Base-by-base conservation (phyloP, 2,113 vertebrate species). In the Toxostoma redivivum region DNA sequence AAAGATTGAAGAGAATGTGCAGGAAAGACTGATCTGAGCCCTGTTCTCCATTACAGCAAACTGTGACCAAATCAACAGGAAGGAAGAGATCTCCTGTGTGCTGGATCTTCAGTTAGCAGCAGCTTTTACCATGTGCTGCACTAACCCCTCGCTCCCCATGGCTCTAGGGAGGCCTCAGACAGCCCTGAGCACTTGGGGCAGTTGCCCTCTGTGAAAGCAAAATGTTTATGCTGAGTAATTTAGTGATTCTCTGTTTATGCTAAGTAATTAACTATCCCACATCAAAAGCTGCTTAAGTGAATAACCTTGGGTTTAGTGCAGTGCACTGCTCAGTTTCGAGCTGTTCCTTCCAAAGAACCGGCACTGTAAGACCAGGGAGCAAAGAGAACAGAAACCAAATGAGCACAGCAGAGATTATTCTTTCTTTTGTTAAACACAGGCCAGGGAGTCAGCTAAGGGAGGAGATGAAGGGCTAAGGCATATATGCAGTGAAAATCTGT, bases 51-150 rank as follows among this genome's bases (percentile, higher is more conserved):
- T 61, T 51, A 27, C 38, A 10, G 7, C 51, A 80, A 44, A 22
- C 53, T 33, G 24, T 4, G 48, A 51, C 44, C 33, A 51, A 45
- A 19, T 16, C n/a, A 25, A 12, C 2, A 24, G 38, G 44, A 57
- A 23, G 40, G 28, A 57, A 3, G 28, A 31, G 28, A 28, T 5
- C 15, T 15, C 30, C 38, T 50, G 11, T 19, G 47, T 17, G 47
- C 12, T 21, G 58, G 51, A 31, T 28, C 53, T 38, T 70, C 25
- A 5, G 45, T 13, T 8, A 61, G 56, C n/a, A 57, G 40, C 44
- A 30, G 1, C 11, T 56, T 78, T 23, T 11, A 4, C 27, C 12
- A 8, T 1, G 7, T 15, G n/a, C n/a, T 56, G 45, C 5, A 2
- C 37, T 9, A 20, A 20, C 25, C 15, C 15, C 56, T 48, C 33